Evolutionary conservation across 2,797 vertebrate species (phyloP).

Genomic region (Urocyon cinereoargenteus): DNA sequence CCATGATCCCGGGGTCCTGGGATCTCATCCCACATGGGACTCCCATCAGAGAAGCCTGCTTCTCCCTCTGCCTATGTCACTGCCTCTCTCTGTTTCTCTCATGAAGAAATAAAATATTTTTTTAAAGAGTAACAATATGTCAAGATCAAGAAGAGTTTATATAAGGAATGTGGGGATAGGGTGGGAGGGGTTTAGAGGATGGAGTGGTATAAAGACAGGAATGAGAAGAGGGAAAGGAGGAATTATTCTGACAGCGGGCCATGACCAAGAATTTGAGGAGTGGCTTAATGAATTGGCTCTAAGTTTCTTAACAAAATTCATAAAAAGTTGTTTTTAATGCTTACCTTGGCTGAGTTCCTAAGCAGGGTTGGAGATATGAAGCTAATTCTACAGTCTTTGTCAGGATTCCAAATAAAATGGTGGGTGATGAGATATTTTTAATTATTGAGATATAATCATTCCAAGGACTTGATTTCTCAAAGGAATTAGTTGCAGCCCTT

Average conservation of each 20-base stretch:
- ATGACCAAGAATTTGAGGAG: constrained; percentile 45
- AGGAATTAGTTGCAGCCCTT: background rate
- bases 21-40: no score
- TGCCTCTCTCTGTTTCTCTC: no score
- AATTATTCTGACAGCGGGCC: background rate
- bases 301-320: constrained; percentile 10
- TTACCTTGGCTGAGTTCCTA: constrained; percentile 5
- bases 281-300: constrained; percentile 14
- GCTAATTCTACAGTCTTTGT: background rate
- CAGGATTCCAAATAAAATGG: background rate
- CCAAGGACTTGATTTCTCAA: background rate
- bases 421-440: background rate
- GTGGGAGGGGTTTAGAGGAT: background rate
- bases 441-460: background rate
- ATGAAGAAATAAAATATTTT: no score
- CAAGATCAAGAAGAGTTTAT: background rate
- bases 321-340: background rate
- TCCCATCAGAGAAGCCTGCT: no score
- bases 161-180: background rate
- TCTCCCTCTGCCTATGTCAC: no score
- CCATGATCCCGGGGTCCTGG: no score
- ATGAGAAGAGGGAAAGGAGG: background rate
- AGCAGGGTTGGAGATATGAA: background rate
- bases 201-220: background rate
- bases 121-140: background rate